Evolutionary conservation across 1,140 invertebrate species (phyloP).

Genomic region (Paralvinella palmiformis): DNA sequence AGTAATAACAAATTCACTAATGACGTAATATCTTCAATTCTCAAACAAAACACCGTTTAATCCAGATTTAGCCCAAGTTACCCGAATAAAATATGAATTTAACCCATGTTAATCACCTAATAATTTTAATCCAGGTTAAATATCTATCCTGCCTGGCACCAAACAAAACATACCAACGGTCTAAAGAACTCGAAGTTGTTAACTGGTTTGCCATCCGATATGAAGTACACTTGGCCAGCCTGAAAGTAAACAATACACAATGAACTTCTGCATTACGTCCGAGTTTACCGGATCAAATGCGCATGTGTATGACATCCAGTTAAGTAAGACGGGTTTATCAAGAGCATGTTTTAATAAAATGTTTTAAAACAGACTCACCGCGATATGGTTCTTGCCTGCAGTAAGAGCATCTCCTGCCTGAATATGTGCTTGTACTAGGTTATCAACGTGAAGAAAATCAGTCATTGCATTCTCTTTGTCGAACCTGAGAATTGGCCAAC

Average conservation of each 20-base stretch:
- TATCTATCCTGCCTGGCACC: not conserved
- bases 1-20: too few relatives aligned
- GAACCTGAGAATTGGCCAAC: slow-evolving; percentile 35
- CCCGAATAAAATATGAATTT: too few relatives aligned
- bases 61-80: too few relatives aligned
- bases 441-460: slow-evolving; percentile 51
- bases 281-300: too few relatives aligned
- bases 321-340: too few relatives aligned
- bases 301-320: too few relatives aligned
- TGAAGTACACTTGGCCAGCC: slow-evolving; percentile 51
- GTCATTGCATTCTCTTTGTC: slow-evolving; percentile 37
- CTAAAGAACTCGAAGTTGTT: slow-evolving; percentile 50
- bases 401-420: slow-evolving; percentile 40
- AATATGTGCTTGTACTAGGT: slow-evolving; percentile 48
- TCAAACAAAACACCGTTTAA: too few relatives aligned
- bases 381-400: not conserved
- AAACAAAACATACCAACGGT: slow-evolving; percentile 33
- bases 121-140: not conserved
- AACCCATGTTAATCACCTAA: too few relatives aligned
- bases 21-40: too few relatives aligned
- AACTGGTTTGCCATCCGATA: slow-evolving; percentile 49
- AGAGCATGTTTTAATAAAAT: too few relatives aligned
- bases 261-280: too few relatives aligned
- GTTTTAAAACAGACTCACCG: too few relatives aligned
- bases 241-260: slow-evolving; percentile 30